Base-by-base conservation (phyloP, 2,113 vertebrate genomes). In the Pristiophorus japonicus region DNA sequence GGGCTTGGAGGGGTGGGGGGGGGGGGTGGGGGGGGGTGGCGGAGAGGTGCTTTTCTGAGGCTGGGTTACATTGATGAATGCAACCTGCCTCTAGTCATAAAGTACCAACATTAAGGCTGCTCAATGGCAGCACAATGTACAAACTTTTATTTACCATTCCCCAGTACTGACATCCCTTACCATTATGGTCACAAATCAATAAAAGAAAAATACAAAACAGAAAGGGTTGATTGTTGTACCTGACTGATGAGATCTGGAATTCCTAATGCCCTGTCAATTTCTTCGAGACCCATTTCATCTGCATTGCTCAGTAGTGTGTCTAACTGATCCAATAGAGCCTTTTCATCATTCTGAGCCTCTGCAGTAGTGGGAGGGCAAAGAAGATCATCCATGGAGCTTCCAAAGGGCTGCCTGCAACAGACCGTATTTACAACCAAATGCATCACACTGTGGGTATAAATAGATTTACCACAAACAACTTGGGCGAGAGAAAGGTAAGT, bases 181-280 rank as follows among this genome's bases (percentile, higher is more conserved):
- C 4, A 24, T 27, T 27, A 51, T 10, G 7, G 22, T 2, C 51
- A 34, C 24, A 34, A 1, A 27, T 30, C 30, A 90, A 90, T 38
- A 7, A 38, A 42, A 92, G 16, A 92, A 92, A 51, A 59, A 51
- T 18, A 59, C 11, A 59, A 47, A 30, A 94, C 45, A 51, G 11
- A 22, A n/a, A 30, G 42, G 20, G 38, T 67, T 94, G 63, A 94
- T 45, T 94, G 63, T 34, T 96, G 96, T 97, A 99, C 99, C 98
- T 99, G 99, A 96, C 98, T 98, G 34, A 99, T 98, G 70, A 99
- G 98, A 95, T 99, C 99, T 95, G 99, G 98, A 97, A 99, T 99
- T 96, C 99, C 99, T 67, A 99, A 96, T 6, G 99, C 99, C 96
- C 98, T 97, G 96, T 99, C 99, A 11, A 99, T 99, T 96, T 99